Base-by-base conservation (phyloP, 2,113 vertebrate species). In the Buteo buteo region DNA sequence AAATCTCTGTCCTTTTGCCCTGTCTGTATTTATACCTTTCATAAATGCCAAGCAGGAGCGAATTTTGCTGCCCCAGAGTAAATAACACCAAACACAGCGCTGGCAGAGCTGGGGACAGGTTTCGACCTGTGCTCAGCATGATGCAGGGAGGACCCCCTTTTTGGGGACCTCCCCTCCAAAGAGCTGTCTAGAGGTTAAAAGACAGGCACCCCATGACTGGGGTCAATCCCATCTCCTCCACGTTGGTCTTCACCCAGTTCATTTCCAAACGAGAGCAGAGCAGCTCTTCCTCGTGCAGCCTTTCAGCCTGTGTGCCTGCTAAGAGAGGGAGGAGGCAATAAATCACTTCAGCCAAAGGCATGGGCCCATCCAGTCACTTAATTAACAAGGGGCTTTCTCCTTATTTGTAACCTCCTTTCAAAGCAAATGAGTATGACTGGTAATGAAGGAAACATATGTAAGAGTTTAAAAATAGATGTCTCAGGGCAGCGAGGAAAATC, bases 321-420 rank as follows among this genome's bases (percentile, higher is more conserved):
- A 5, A 24, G 58, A 58, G 87, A 74, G 36, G 82, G 54, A 85
- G 79, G 82, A 86, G 84, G 85, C 92, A 77, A 90, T 88, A 90
- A 92, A 94, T 93, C 90, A 71, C 88, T 61, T n/a, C 40, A 76
- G 64, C 40, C 26, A 36, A 70, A 61, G 29, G 36, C 67, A 79
- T 5, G 49, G 34, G 16, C 57, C 40, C 62, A 85, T 44, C 83
- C 87, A 82, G 31, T 47, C 77, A 13, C 71, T 69, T 87, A 88
- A 80, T 94, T 96, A 95, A 87, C 1, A 0, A 73, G 82, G 82
- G 84, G 49, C 82, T 96, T 90, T 96, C 90, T 95, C 93, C 92
- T 96, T 93, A 79, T 94, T 96, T 96, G 93, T 90, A 93, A 84
- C 74, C 61, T 95, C 72, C 70, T 74, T 93, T 77, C 82, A 45